Conservation (phyloP, 2,113 vertebrate genomes). For the Trinectes maculatus region DNA sequence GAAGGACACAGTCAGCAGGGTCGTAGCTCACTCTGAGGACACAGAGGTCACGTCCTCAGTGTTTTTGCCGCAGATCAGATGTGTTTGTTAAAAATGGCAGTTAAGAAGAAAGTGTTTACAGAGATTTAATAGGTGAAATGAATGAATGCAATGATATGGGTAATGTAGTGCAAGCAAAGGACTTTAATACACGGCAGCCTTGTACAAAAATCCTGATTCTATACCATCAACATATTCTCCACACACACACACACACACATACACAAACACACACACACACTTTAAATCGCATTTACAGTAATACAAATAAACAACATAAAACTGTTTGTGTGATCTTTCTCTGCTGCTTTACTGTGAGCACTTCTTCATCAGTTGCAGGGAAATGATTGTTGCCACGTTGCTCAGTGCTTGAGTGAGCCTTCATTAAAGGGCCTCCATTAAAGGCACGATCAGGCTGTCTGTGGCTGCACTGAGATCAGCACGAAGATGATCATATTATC, state of each 20-base stretch:
- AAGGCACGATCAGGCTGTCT: background rate
- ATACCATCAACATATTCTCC: too few species aligned
- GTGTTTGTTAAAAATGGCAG: background rate
- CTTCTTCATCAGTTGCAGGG: background rate
- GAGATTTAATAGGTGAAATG: background rate
- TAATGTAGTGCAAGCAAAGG: background rate
- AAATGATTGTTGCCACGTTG: conserved; percentile 18
- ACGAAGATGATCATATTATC: background rate
- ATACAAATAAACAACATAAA: conserved; percentile 23
- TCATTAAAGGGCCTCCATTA: too few species aligned
- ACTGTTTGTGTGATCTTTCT: conserved; percentile 20
- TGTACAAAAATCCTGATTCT: too few species aligned
- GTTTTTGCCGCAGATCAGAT: background rate
- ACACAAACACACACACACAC: background rate
- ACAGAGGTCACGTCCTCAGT: background rate
- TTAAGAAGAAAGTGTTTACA: background rate
- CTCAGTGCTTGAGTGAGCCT: conserved; percentile 6
- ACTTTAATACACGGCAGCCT: background rate
- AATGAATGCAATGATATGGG: background rate
- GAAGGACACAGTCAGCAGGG: background rate
- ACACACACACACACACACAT: background rate
- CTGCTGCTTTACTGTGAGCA: background rate
- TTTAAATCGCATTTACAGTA: conserved; percentile 30
- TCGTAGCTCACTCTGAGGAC: background rate
- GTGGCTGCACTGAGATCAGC: conserved; percentile 1